A percentile compares a stretch with the other conserved stretches of the same genome.
Conservation (phyloP, 53 echinoderm and acorn worm genomes). For the Mesocentrotus franciscanus region DNA sequence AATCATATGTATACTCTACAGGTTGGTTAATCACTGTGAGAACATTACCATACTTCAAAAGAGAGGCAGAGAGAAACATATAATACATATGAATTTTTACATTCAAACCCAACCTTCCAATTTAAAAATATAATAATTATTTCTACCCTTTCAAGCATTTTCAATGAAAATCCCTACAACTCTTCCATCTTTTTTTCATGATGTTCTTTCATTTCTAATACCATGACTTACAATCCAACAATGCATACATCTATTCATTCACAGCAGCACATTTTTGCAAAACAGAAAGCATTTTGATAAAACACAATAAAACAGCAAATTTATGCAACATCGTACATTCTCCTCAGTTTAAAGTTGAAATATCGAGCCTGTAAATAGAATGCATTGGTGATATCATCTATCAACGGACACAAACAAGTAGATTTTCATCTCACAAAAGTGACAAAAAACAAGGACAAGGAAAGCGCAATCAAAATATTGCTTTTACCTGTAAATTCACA, state of each 20-base stretch:
- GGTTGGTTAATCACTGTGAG: background rate
- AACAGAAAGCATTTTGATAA: constrained; percentile 42
- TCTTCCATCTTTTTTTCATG: background rate
- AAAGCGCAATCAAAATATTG: background rate
- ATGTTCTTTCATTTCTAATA: background rate
- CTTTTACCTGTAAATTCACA: background rate
- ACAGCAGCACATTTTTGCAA: background rate
- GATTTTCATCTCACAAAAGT: background rate
- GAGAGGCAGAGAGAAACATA: background rate
- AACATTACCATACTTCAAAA: background rate
- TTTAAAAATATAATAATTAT: background rate
- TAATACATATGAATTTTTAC: background rate
- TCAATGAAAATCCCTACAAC: background rate
- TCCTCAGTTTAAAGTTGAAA: background rate
- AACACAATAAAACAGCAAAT: constrained; percentile 25
- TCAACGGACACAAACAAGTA: background rate
- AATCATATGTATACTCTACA: background rate
- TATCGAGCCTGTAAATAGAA: constrained; percentile 13
- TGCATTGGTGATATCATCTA: background rate
- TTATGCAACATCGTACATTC: background rate
- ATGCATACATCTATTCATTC: background rate
- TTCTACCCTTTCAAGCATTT: background rate
- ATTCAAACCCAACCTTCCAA: background rate
- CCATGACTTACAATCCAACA: background rate
- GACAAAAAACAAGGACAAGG: background rate